Evolutionary conservation across 2,888 invertebrate genomes (phyloP), one percentile per base, ranked within the genome.

Genomic region (Drosophila nigricruria): DNA sequence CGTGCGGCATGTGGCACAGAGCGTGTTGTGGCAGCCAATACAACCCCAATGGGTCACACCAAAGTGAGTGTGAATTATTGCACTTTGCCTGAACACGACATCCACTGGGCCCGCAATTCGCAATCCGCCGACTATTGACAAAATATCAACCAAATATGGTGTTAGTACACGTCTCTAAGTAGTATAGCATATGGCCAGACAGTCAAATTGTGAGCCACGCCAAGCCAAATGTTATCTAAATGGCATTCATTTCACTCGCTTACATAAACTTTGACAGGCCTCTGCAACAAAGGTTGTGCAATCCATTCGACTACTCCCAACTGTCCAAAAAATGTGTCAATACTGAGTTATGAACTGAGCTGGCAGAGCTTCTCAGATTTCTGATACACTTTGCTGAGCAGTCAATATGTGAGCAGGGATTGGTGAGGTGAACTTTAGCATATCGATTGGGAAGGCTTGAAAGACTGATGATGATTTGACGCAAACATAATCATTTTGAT

Each of bases 11-110:
- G 82, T 74, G 73, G 85, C 80, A 82, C 73, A 72, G 68, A 77
- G 71, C 71, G 30, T 53, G 66, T 59, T 82, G 66, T 68, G 70
- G 66, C 86, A 78, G 66, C 73, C 83, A 56, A 74, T 74, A 69
- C 80, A 73, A 72, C 75, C 82, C 89, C 89, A 87, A 84, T 69
- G 64, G 65, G 73, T 64, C 63, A 68, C 53, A 47, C 66, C 70
- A 75, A 83, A 88, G 81, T 86, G 87, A 86, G 90, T 89, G 88
- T 89, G 88, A 89, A 89, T 84, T 90, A 90, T 89, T 83, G 82
- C 83, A 90, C 88, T 84, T 87, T 84, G 85, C 61, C 70, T 68
- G 49, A 70, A 89, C 89, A 84, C 89, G 84, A 89, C 79, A 88
- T 75, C 70, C 53, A 40, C 70, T 65, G 54, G 54, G 65, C 66